Evolutionary conservation across 2,113 vertebrate genomes (phyloP), one percentile per base, ranked within the genome.

Genomic region (Panthera leo): DNA sequence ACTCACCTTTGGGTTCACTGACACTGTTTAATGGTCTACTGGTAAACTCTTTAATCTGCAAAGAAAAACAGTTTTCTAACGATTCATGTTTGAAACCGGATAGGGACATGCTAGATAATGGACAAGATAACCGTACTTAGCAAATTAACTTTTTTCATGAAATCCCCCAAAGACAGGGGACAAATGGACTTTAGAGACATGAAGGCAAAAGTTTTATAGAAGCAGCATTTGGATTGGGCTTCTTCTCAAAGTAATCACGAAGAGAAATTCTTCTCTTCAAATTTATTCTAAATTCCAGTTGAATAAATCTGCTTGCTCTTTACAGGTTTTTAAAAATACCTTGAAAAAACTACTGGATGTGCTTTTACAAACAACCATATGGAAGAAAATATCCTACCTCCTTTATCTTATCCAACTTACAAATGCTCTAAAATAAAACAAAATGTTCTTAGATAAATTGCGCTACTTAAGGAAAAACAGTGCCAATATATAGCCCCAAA

Each of bases 41-140:
- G 79, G 99, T 93, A 73, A 99, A 97, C 21, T 98, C 99, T 97
- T 98, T 99, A 87, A 99, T 99, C 99, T 99, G 98, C 82, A 98
- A 98, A 71, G 67, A 97, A 94, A 42, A 96, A 97, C 79, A 96
- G 95, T n/a, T 29, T 89, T 95, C 0, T 85, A 97, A 23, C 11
- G 2, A 97, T 11, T 5, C 21, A 0, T 45, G 48, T 39, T 82
- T 67, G 36, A 6, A 90, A 65, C 53, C 53, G 89, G 16, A 97
- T 55, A 95, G 27, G 53, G 21, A 92, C 45, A 73, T 0, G 70
- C 1, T 21, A 31, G 61, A 78, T 16, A n/a, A 12, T 31, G 83
- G 36, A 23, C 25, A 55, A 55, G 58, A 80, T 2, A 65, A 65
- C 1, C 11, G 48, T 10, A 29, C 2, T 85, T 21, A n/a, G 70